These are phyloP conservation scores for Asobara japonica DNA, from an alignment of 1,140 invertebrate species.

Conservation along the genomic window DNA sequence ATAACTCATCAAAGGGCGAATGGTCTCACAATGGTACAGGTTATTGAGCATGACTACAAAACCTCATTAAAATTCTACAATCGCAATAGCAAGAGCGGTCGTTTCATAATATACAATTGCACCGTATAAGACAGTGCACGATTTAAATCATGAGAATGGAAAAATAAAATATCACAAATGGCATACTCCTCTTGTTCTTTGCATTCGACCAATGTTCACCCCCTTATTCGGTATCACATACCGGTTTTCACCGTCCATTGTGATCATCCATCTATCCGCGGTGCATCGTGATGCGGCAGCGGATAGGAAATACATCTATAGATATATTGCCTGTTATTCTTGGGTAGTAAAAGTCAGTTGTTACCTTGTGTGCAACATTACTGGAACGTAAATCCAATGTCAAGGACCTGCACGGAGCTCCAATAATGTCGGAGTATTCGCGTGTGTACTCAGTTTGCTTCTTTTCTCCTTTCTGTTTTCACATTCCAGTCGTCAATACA, in stretches of 20 bases:
- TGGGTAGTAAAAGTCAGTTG: not conserved
- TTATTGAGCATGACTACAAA: not conserved
- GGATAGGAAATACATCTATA: slow-evolving; percentile 19
- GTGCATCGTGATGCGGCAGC: slow-evolving; percentile 12
- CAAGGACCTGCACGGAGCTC: not conserved
- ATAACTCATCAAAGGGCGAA: not conserved
- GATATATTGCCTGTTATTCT: not conserved
- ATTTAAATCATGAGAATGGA: not conserved
- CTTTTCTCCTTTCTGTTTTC: not conserved
- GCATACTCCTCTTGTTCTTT: not conserved
- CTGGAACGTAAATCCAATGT: not conserved
- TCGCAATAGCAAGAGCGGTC: not conserved
- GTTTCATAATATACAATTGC: slow-evolving; percentile 9
- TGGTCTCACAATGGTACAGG: not conserved
- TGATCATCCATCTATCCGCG: slow-evolving; percentile 27
- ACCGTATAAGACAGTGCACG: not conserved
- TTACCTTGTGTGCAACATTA: slow-evolving; percentile 6
- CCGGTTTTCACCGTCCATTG: slow-evolving; percentile 31
- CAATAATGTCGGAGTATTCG: not conserved
- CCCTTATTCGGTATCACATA: slow-evolving; percentile 27
- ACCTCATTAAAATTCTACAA: slow-evolving; percentile 7
- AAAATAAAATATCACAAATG: slow-evolving; percentile 13
- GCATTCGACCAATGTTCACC: slow-evolving; percentile 16
- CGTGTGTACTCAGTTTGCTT: not conserved
- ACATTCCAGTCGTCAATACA: not conserved